These are phyloP conservation scores for Neoaliturus tenellus DNA, from an alignment of 2,888 invertebrate species.

Conservation along the genomic window DNA sequence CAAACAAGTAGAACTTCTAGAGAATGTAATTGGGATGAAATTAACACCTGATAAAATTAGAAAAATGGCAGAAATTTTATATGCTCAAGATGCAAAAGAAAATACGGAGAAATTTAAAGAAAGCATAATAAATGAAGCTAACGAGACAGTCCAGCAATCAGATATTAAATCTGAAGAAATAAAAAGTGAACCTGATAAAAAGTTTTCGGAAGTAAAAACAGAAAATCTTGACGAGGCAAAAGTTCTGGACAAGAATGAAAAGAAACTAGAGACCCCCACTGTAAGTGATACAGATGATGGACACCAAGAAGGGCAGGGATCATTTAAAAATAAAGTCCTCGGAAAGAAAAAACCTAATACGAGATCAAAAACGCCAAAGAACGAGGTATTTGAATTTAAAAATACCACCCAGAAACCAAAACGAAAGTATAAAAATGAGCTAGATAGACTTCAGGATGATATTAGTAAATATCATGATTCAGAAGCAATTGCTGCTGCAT, in stretches of 20 bases:
- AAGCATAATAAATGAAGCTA: not conserved
- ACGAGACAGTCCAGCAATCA: not conserved
- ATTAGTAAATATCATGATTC: constrained; percentile 76
- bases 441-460: constrained; percentile 81
- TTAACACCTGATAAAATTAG: constrained; percentile 27
- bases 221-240: not conserved
- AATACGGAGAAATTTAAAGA: not conserved
- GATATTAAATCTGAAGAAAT: not conserved
- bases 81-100: not conserved
- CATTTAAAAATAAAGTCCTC: not conserved
- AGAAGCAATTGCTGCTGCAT: constrained; percentile 78
- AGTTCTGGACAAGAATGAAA: not conserved
- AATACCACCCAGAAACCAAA: not conserved
- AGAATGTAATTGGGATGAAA: not conserved
- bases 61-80: constrained; percentile 12
- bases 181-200: not conserved
- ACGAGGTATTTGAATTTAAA: not conserved
- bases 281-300: not conserved
- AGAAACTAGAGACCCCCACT: not conserved
- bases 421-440: constrained; percentile 73
- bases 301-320: not conserved
- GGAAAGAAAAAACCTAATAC: not conserved
- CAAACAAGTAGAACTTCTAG: constrained; percentile 11
- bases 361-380: not conserved
- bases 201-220: not conserved